Conservation (phyloP, 1,140 invertebrate species). For the Zaprionus lachaisei region DNA sequence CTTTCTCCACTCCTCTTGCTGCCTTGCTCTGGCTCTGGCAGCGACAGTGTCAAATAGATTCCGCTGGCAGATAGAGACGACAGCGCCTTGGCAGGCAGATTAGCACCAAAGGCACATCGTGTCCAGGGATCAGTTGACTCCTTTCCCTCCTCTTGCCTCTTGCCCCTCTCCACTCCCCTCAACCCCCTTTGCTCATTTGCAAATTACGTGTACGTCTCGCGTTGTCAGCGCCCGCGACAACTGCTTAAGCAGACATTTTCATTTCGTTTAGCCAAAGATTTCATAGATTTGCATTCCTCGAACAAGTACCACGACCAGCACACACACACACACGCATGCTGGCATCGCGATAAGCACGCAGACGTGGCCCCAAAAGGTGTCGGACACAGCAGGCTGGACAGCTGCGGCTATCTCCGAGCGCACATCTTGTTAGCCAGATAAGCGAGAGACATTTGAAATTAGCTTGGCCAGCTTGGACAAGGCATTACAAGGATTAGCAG, state of each 20-base stretch:
- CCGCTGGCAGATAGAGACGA: conserved; percentile 72
- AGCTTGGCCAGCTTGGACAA: conserved; percentile 76
- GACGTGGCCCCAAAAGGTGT: conserved; percentile 47
- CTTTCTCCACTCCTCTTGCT: neutral
- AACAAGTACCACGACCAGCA: conserved; percentile 18
- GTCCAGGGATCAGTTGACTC: conserved; percentile 46
- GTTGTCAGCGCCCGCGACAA: conserved; percentile 59
- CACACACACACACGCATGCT: neutral
- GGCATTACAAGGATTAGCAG: conserved; percentile 75
- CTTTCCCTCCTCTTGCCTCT: neutral
- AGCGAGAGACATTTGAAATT: conserved; percentile 82
- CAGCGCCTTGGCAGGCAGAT: conserved; percentile 36
- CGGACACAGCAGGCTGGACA: conserved; percentile 21
- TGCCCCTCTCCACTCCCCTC: neutral
- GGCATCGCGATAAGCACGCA: neutral
- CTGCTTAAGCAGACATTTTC: conserved; percentile 64
- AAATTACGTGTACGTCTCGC: conserved; percentile 68
- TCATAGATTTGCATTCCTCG: conserved; percentile 65
- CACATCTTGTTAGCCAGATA: conserved; percentile 74
- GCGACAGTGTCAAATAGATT: conserved; percentile 78
- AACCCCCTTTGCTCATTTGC: conserved; percentile 40
- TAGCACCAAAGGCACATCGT: conserved; percentile 52
- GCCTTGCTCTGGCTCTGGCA: neutral
- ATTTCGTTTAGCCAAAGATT: conserved; percentile 68
- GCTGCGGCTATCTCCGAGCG: conserved; percentile 42